Evolutionary conservation across 1,140 invertebrate species (phyloP), one percentile per base, ranked within the genome.

Genomic region (Drosophila ogumai): DNA sequence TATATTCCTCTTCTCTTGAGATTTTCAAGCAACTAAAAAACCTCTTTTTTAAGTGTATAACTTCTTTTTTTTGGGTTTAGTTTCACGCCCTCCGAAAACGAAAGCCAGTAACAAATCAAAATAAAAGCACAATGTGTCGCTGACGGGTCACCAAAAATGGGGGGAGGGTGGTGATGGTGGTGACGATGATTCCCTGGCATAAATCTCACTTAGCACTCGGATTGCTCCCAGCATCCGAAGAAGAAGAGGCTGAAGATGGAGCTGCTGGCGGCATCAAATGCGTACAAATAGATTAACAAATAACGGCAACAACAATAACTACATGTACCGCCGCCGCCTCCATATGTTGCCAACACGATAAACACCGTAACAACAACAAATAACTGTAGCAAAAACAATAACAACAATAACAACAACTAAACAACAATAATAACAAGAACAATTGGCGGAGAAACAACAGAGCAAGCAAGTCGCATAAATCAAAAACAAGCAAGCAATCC

Each of bases 271-370:
- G 46, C 50, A 56, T 34, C 17, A 85, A 85, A 85, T 85, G 72
- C 79, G 60, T 79, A 82, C 84, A 90, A 87, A 87, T 84, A 88
- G 84, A 88, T 87, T 84, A 87, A 88, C 84, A 87, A 87, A 80
- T 82, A 88, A 76, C 67, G 72, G 54, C 67, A 81, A 66, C 67
- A 81, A 66, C 74, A 81, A 69, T 71, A 72, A 78, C 64, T 79
- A 78, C 59, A 75, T 67, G 65, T 63, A 69, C 76, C 72, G 64
- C 40, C 38, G 57, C 52, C 72, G 65, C 63, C 56, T 63, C 84
- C 84, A 87, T 84, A 84, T 87, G 84, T 77, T 84, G 80, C 84
- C 80, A 55, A 76, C 79, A 72, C 67, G 52, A 88, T 88, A 80
- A 77, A 84, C 80, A 88, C 72, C 67, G 46, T 79, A 64, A 58